Evolutionary conservation across 2,797 vertebrate genomes (phyloP).

Genomic region (Dallia pectoralis): DNA sequence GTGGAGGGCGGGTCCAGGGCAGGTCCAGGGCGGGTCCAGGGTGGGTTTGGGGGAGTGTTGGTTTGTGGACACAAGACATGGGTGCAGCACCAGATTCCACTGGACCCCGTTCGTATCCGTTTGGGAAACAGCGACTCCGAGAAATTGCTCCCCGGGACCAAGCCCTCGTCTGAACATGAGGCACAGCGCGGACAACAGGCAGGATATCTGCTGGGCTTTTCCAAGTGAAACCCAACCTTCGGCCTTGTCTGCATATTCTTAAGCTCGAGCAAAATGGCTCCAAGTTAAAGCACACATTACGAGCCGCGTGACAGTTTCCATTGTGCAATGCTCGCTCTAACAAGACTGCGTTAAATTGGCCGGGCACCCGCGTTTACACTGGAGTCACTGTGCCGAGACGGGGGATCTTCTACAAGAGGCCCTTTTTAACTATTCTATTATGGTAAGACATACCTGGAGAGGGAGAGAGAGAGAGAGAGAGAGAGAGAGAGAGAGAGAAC

Average conservation of each 20-base stretch:
- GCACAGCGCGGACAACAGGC: slow-evolving; percentile 53
- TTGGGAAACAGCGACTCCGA: slow-evolving; percentile 62
- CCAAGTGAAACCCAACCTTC: slow-evolving; percentile 67
- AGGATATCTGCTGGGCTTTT: slow-evolving; percentile 53
- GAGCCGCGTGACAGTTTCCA: slow-evolving; percentile 73
- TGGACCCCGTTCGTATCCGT: slow-evolving; percentile 58
- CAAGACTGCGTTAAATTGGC: slow-evolving; percentile 65
- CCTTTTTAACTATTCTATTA: slow-evolving; percentile 73
- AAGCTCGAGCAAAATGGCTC: slow-evolving; percentile 68
- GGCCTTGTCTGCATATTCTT: slow-evolving; percentile 64
- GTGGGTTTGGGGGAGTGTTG: slow-evolving; percentile 55
- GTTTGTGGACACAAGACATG: slow-evolving; percentile 67
- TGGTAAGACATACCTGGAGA: slow-evolving; percentile 75
- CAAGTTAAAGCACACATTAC: slow-evolving; percentile 74
- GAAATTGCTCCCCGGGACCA: slow-evolving; percentile 42
- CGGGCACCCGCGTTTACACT: slow-evolving; percentile 67
- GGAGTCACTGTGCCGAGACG: slow-evolving; percentile 78
- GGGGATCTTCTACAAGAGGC: slow-evolving; percentile 70
- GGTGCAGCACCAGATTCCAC: slow-evolving; percentile 55
- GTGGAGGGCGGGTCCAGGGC: slow-evolving; percentile 57
- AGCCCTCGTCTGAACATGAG: slow-evolving; percentile 38
- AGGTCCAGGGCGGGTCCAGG: slow-evolving; percentile 7
- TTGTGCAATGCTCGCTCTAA: slow-evolving; percentile 72
- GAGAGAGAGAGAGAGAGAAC: too few relatives aligned
- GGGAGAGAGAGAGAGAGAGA: too few relatives aligned